phyloP scores from a whole-genome alignment of 1,140 invertebrate species.

The Kradibia gibbosae region DNA sequence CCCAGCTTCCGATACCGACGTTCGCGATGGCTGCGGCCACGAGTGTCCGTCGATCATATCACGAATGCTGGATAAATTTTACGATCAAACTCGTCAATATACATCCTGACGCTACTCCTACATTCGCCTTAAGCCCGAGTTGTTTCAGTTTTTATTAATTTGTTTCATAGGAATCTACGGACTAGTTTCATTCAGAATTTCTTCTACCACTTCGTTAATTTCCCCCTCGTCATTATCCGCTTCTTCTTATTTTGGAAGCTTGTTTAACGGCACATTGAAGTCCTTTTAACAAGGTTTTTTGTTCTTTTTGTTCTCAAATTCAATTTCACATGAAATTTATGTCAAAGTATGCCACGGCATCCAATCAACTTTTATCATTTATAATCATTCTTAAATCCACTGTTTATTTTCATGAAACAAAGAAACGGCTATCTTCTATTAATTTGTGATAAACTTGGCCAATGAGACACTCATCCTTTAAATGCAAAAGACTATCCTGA shows the following conservation, averaged over 20 bases:
- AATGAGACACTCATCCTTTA: too few species aligned
- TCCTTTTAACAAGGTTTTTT: neutral
- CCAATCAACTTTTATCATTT: neutral
- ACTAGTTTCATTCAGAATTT: neutral
- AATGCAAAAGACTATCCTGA: too few species aligned
- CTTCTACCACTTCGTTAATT: neutral
- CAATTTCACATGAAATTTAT: neutral
- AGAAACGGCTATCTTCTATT: neutral
- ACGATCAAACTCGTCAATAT: neutral
- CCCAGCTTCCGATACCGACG: neutral
- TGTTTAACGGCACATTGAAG: neutral
- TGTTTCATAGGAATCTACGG: neutral
- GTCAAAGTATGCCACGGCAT: neutral
- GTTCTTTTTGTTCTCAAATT: neutral
- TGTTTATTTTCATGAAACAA: neutral
- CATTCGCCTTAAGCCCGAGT: neutral
- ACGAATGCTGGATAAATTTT: constrained; percentile 17
- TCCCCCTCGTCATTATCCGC: neutral
- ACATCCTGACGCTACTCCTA: neutral
- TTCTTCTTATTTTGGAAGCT: constrained; percentile 2
- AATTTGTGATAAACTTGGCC: too few species aligned
- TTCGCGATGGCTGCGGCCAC: neutral
- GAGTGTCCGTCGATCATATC: constrained; percentile 6
- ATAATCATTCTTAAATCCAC: neutral
- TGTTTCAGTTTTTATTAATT: constrained; percentile 12